These are phyloP conservation scores for Mycetomoellerius zeteki DNA, from an alignment of 1,140 invertebrate species.

Conservation along the genomic window DNA sequence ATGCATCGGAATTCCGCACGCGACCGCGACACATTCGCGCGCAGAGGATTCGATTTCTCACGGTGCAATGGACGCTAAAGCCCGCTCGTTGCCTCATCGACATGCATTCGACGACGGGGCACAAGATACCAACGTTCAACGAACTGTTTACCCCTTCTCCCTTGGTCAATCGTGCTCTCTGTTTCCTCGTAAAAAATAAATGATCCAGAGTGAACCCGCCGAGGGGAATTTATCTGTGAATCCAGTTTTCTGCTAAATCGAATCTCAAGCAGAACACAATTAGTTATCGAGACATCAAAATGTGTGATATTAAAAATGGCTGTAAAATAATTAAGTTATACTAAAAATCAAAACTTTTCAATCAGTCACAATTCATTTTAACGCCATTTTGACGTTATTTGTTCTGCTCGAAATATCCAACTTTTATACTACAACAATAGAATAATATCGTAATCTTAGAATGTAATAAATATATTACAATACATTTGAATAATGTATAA, in stretches of 20 bases:
- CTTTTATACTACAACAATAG: not conserved
- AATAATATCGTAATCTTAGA: not conserved
- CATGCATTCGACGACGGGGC: slow-evolving; percentile 78
- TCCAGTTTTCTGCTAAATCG: not conserved
- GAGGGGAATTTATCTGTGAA: slow-evolving; percentile 38
- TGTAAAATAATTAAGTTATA: too few relatives aligned
- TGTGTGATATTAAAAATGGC: too few relatives aligned
- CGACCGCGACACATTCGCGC: slow-evolving; percentile 61
- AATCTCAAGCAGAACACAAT: not conserved
- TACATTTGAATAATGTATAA: not conserved
- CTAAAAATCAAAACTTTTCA: too few relatives aligned
- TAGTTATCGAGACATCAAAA: too few relatives aligned
- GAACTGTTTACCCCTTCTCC: slow-evolving; percentile 72
- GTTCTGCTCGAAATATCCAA: not conserved
- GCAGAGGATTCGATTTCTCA: slow-evolving; percentile 66
- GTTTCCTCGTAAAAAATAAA: slow-evolving; percentile 22
- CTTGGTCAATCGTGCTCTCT: slow-evolving; percentile 5
- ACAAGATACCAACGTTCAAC: slow-evolving; percentile 75
- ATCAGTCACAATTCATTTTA: too few relatives aligned
- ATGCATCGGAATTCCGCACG: slow-evolving; percentile 44
- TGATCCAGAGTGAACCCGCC: slow-evolving; percentile 40
- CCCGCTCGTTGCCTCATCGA: slow-evolving; percentile 69
- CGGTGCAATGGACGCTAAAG: slow-evolving; percentile 6
- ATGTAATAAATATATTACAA: slow-evolving; percentile 1
- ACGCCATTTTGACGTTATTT: too few relatives aligned